Conservation (phyloP, 2,888 invertebrate species). For the Meliscaeva auricollis region DNA sequence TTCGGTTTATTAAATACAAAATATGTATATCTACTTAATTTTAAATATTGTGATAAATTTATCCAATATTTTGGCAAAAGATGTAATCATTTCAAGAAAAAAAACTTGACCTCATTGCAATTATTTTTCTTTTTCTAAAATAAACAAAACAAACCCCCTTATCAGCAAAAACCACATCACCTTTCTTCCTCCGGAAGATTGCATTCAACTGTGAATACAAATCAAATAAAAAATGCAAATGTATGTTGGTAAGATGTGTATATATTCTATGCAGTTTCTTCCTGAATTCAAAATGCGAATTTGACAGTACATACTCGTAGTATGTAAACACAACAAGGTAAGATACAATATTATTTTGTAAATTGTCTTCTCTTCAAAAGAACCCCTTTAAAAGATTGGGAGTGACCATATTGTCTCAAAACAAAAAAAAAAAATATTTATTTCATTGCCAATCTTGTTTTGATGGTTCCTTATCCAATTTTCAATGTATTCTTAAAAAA, state of each 20-base stretch:
- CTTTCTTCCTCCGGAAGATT: background rate
- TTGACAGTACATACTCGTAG: too few relatives aligned
- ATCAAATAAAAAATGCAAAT: constrained; percentile 30
- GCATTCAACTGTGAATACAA: constrained; percentile 11
- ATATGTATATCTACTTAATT: too few relatives aligned
- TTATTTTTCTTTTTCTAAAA: background rate
- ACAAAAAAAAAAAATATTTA: background rate
- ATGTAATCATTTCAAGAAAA: too few relatives aligned
- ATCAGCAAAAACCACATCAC: background rate
- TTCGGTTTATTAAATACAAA: too few relatives aligned
- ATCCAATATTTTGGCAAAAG: too few relatives aligned
- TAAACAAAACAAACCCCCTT: background rate
- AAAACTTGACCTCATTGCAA: background rate
- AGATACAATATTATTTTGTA: constrained; percentile 3
- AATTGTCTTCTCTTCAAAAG: background rate
- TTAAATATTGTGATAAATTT: too few relatives aligned
- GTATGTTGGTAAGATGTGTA: background rate
- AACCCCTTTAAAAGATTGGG: background rate
- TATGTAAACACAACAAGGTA: background rate
- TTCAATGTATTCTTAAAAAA: too few relatives aligned
- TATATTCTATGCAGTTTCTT: background rate
- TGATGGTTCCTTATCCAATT: too few relatives aligned
- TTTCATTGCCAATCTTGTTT: too few relatives aligned
- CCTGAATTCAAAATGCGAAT: constrained; percentile 33
- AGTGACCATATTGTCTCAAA: constrained; percentile 5